Percentiles rank a stretch among this genome's conserved stretches.
phyloP scores from a whole-genome alignment of 1,140 invertebrate species.

The Drosophila elegans region DNA sequence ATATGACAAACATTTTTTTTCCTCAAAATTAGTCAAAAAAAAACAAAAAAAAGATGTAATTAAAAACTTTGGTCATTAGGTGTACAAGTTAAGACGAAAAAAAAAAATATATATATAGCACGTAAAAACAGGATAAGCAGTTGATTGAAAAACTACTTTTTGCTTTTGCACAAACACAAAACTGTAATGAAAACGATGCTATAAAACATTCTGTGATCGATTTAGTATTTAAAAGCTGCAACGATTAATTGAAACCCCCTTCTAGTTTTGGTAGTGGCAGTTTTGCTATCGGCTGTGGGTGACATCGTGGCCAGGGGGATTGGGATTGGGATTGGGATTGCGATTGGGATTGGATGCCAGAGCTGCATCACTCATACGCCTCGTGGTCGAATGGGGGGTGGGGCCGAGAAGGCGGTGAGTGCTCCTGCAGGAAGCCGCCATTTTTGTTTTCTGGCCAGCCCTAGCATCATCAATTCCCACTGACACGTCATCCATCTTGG shows the following conservation, averaged over 20 bases:
- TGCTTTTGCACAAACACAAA: no score
- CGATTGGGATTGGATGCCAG: constrained; percentile 30
- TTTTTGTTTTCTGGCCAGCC: constrained; percentile 71
- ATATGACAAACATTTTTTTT: not conserved
- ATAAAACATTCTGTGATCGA: not conserved
- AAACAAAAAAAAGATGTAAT: no score
- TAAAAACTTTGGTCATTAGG: no score
- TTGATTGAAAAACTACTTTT: no score
- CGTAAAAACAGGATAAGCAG: no score
- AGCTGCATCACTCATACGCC: constrained; percentile 48
- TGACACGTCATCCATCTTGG: constrained; percentile 83
- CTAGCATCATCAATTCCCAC: constrained; percentile 81
- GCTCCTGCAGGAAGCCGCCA: constrained; percentile 62
- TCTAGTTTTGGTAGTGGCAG: not conserved
- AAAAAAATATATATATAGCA: no score
- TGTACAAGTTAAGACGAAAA: no score
- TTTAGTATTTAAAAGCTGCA: not conserved
- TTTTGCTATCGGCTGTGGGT: constrained; percentile 15
- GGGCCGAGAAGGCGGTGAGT: not conserved
- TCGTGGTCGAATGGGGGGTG: constrained; percentile 6
- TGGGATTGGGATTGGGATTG: not conserved
- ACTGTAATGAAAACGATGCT: no score
- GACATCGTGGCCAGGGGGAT: constrained; percentile 7
- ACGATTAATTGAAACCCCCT: constrained; percentile 16
- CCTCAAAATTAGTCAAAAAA: no score